Base-by-base conservation (phyloP, 2,888 invertebrate species). In the Amorpha juglandis region DNA sequence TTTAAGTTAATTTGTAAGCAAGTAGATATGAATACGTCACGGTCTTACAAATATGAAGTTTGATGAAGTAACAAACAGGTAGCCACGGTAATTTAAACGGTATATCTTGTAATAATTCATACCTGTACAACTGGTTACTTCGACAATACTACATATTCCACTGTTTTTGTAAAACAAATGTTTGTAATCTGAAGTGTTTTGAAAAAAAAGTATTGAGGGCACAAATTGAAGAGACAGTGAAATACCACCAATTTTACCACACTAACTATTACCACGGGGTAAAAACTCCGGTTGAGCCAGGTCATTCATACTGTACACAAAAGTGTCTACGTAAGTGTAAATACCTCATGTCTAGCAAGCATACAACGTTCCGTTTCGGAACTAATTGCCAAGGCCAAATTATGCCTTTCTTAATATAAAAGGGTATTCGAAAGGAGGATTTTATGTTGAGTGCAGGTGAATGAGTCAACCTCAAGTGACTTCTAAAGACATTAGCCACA, bases 391-490 rank as follows among this genome's bases (percentile, higher is more conserved):
- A 55, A 58, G 55, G 38, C 16, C 16, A 58, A 58, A 19, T 16
- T 14, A 35, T n/a, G 6, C 55, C 55, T 16, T 38, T 55, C 55
- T 35, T n/a, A 38, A 55, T 38, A 27, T 3, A 38, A 55, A 38
- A 55, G 42, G 55, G n/a, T 19, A 19, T 58, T 42, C 12, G 58
- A 42, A 19, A 16, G 55, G 9, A 55, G 55, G 35, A 58, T 58
- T 19, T 14, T 14, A 42, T 19, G 14, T 53, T 12, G 42, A 16
- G 42, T 58, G 58, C 12, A 58, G 38, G 11, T 38, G n/a, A 38
- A 38, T 58, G 38, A 58, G 19, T 19, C 42, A 58, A 58, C 58
- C 38, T 21, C 0, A 19, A 38, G 16, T 42, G 16, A 12, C 42
- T 19, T 19, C 38, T 19, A 38, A 58, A 58, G 38, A 38, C 58